These are phyloP conservation scores for Casuarius casuarius DNA, from an alignment of 2,113 vertebrate genomes.

Conservation along the genomic window DNA sequence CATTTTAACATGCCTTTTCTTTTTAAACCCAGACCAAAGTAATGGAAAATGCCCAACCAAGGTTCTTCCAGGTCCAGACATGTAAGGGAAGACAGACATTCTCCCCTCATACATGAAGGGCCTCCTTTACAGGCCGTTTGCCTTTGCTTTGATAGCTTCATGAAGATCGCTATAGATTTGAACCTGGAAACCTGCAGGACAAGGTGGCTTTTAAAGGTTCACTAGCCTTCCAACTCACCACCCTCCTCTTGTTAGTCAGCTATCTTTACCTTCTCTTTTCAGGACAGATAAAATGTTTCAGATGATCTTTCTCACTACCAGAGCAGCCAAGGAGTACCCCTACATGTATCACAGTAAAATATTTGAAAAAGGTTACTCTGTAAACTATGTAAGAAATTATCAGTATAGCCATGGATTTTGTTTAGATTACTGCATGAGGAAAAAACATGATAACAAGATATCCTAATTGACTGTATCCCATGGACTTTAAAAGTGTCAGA, in stretches of 20 bases:
- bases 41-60: not conserved
- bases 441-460: slow-evolving; percentile 82
- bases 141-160: not conserved
- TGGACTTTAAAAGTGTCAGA: slow-evolving; percentile 80
- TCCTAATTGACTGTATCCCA: slow-evolving; percentile 84
- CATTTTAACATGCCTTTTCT: not conserved
- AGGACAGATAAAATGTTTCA: not conserved
- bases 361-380: not conserved
- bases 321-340: not conserved
- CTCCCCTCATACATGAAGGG: not conserved
- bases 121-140: not conserved
- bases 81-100: not conserved
- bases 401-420: slow-evolving; percentile 7
- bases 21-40: not conserved
- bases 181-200: not conserved
- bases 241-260: not conserved
- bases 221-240: not conserved
- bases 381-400: slow-evolving; percentile 7
- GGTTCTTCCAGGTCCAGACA: not conserved
- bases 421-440: slow-evolving; percentile 57
- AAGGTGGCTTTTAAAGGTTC: not conserved
- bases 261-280: not conserved
- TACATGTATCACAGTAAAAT: accelerated
- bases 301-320: not conserved
- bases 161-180: not conserved